Evolutionary conservation across 2,113 vertebrate species (phyloP), one percentile per base, ranked within the genome.

Genomic region (Lates calcarifer): DNA sequence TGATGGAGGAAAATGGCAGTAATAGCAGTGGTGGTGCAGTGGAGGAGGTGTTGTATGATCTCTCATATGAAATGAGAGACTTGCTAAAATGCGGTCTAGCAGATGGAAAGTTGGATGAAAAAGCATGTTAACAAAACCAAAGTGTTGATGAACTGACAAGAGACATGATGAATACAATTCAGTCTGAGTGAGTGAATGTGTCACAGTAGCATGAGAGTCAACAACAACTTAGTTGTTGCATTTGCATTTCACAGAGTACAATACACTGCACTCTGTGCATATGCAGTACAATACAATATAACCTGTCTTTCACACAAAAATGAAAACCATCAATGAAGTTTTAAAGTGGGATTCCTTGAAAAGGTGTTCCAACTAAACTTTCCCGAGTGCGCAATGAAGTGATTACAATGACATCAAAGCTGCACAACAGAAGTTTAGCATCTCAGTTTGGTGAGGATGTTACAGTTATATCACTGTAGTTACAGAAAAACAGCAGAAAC

Each of bases 1-100:
- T 85, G 76, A 87, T 77, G 82, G 74, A 68, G 64, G 83, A 64
- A 81, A 81, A 82, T 74, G 55, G 72, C 69, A 57, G 79, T 81
- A 81, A 81, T 72, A 74, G 39, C 68, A 63, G 64, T 58, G 75
- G 33, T 35, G 64, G 61, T 57, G 63, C 0, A 2, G 37, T 20
- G 41, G 0, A 51, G 10, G 45, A 66, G 31, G 56, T 45, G 39
- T 35, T 17, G 37, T 56, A 10, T 11, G 68, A 51, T 55, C 64
- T 62, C 76, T 77, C 22, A 37, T 37, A 55, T 20, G 39, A 68
- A 81, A 65, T 47, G 24, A 74, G 63, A 65, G 65, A 68, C 58
- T 28, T 61, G 35, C 61, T 76, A 56, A 83, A 89, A 56, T 45
- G 7, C 2, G 35, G 56, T 57, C 49, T 61, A 58, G 53, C 37